Evolutionary conservation across 1,140 invertebrate species (phyloP).

Genomic region (Sinella curviseta): DNA sequence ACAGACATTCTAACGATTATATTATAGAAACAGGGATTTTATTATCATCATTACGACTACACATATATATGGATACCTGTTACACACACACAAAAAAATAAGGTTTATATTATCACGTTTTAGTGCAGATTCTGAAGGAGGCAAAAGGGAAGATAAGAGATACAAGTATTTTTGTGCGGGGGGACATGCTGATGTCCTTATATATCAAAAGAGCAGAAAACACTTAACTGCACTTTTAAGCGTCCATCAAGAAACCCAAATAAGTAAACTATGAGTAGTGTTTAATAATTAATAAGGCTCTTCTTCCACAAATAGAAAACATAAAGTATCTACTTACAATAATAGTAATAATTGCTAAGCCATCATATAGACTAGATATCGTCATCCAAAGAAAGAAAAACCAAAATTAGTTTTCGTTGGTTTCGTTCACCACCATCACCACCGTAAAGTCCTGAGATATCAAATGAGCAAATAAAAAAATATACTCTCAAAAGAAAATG

Average conservation of each 20-base stretch:
- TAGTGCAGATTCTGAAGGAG: background rate
- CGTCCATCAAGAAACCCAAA: constrained; percentile 9
- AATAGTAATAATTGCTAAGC: background rate
- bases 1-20: no score
- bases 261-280: constrained; percentile 13
- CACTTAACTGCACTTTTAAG: constrained; percentile 24
- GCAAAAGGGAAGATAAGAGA: background rate
- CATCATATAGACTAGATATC: background rate
- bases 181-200: constrained; percentile 16
- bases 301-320: constrained; percentile 15
- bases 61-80: no score
- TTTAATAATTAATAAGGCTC: constrained; percentile 5
- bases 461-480: no score
- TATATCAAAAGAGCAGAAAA: constrained; percentile 13
- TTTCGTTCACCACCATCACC: no score
- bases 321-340: background rate
- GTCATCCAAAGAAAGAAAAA: background rate
- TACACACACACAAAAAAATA: no score
- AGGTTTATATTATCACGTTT: no score
- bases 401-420: no score
- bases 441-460: background rate
- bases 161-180: constrained; percentile 1
- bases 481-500: no score
- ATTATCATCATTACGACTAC: no score
- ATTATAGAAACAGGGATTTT: no score